phyloP scores from a whole-genome alignment of 2,797 vertebrate genomes.

The Propithecus perrieri region DNA sequence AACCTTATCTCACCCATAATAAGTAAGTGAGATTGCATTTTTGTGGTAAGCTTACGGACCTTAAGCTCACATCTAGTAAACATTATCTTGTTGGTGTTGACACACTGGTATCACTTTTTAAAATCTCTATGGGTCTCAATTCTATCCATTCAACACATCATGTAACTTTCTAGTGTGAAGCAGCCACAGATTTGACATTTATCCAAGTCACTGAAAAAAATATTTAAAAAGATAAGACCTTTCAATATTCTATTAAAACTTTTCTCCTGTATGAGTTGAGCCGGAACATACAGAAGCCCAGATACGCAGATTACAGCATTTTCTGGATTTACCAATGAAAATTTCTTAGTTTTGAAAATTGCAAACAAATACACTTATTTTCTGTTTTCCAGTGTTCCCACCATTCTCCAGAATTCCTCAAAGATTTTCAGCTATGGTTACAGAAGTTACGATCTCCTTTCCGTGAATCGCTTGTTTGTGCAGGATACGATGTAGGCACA shows the following conservation, averaged over 20 bases:
- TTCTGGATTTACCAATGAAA: not conserved
- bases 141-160: not conserved
- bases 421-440: not conserved
- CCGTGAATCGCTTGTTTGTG: not conserved
- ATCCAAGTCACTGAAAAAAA: conserved; percentile 40
- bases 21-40: not conserved
- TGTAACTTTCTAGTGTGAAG: not conserved
- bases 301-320: not conserved
- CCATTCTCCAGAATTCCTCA: not conserved
- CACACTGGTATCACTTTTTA: not conserved
- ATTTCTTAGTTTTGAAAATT: not conserved
- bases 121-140: conserved; percentile 26
- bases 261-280: not conserved
- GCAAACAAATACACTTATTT: not conserved
- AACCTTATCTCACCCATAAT: not conserved
- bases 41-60: not conserved
- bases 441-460: not conserved
- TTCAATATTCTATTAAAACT: conserved; percentile 6
- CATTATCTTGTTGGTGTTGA: conserved; percentile 28
- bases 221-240: not conserved
- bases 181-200: not conserved
- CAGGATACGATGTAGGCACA: not conserved
- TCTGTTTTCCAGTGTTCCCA: not conserved
- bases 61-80: conserved; percentile 40
- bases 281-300: not conserved